These are phyloP conservation scores for Radopholus similis DNA, from an alignment of 1,140 invertebrate species.

Conservation along the genomic window DNA sequence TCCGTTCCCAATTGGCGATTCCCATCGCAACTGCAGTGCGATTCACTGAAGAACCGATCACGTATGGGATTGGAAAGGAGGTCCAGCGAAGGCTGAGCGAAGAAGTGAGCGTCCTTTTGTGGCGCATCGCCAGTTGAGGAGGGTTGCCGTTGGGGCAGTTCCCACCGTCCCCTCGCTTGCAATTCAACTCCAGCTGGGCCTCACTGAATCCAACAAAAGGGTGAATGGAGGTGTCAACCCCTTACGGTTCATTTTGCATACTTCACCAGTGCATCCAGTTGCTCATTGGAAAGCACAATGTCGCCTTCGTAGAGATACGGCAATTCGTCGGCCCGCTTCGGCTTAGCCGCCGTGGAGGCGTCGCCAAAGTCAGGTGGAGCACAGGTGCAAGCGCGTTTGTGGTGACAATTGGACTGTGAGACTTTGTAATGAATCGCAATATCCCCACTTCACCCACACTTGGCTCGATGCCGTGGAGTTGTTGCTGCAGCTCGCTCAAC, in stretches of 20 bases:
- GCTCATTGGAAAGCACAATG: conserved; percentile 23
- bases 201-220: too few relatives aligned
- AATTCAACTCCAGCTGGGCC: conserved; percentile 30
- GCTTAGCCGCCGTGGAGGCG: not conserved
- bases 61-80: conserved; percentile 29
- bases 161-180: not conserved
- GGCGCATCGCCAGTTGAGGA: not conserved
- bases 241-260: not conserved
- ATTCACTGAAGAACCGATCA: conserved; percentile 18
- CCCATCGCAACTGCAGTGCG: conserved; percentile 12
- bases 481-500: not conserved
- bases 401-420: too few relatives aligned
- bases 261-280: conserved; percentile 27
- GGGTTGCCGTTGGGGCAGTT: not conserved
- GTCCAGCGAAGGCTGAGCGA: conserved; percentile 15
- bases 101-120: conserved; percentile 25
- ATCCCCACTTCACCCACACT: not conserved
- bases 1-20: conserved; percentile 8
- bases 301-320: conserved; percentile 39
- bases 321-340: conserved; percentile 10
- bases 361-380: not conserved
- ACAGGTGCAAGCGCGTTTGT: too few relatives aligned
- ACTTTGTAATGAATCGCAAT: too few relatives aligned
- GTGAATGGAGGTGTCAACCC: too few relatives aligned
- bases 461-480: not conserved